A percentile compares a stretch with the other conserved stretches of the same genome.
phyloP scores from a whole-genome alignment of 2,888 invertebrate genomes.

The Leptinotarsa rubiginosa region DNA sequence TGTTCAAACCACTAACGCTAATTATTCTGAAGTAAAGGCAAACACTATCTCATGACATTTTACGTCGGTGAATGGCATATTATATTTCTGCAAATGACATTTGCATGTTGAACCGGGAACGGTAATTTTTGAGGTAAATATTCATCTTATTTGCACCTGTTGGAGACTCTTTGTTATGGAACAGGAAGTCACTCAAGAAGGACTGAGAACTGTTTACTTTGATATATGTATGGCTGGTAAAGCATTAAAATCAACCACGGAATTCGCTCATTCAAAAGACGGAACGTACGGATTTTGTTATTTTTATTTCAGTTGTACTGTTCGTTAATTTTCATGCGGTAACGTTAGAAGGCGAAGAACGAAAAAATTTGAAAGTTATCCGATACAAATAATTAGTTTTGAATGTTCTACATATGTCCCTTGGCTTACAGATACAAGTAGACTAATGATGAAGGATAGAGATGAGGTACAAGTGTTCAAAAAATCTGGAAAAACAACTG shows the following conservation, averaged over 20 bases:
- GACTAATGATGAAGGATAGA: too few relatives aligned
- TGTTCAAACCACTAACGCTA: slow-evolving; percentile 19
- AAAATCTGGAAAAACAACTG: too few relatives aligned
- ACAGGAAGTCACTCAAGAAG: slow-evolving; percentile 5
- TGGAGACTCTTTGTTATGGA: slow-evolving; percentile 8
- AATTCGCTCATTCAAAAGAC: background rate
- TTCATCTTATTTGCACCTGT: slow-evolving; percentile 17
- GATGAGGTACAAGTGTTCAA: too few relatives aligned
- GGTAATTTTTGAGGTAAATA: slow-evolving; percentile 21
- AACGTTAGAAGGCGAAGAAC: too few relatives aligned
- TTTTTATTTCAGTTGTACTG: background rate
- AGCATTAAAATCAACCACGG: background rate
- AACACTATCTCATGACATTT: slow-evolving; percentile 19
- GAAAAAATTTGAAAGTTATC: too few relatives aligned
- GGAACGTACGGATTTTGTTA: background rate
- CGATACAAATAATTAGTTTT: too few relatives aligned
- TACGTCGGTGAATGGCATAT: slow-evolving; percentile 17
- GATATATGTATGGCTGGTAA: slow-evolving; percentile 2
- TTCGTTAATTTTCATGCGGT: too few relatives aligned
- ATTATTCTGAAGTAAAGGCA: slow-evolving; percentile 15
- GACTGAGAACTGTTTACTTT: background rate
- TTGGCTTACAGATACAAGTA: too few relatives aligned
- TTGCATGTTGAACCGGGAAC: slow-evolving; percentile 16
- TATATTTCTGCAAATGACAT: slow-evolving; percentile 16
- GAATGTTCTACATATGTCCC: too few relatives aligned